Conservation (phyloP, 2,113 vertebrate species). For the Pelusios castaneus region DNA sequence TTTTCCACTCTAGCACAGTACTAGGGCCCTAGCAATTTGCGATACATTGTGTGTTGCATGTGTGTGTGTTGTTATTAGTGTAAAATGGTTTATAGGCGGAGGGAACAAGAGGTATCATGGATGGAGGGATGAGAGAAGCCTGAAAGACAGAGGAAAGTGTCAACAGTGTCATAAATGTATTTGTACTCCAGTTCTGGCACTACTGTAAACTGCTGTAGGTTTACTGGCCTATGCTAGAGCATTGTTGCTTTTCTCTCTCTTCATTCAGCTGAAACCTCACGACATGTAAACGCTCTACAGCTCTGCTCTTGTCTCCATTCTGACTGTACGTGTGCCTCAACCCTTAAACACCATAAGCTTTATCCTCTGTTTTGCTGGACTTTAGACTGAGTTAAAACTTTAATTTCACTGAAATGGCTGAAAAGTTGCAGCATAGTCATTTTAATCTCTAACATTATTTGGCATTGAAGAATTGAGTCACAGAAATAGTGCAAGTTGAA, state of each 20-base stretch:
- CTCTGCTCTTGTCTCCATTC: not conserved
- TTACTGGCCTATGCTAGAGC: not conserved
- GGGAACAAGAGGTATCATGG: not conserved
- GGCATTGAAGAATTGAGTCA: not conserved
- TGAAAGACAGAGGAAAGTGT: not conserved
- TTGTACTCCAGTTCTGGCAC: not conserved
- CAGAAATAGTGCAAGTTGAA: not conserved
- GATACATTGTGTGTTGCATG: not conserved
- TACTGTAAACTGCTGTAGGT: not conserved
- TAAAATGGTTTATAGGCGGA: not conserved
- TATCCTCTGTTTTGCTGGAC: not conserved
- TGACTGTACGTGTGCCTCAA: not conserved
- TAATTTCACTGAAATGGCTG: fast-evolving
- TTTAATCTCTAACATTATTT: not conserved
- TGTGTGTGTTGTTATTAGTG: not conserved
- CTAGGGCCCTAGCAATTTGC: not conserved
- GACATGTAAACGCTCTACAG: not conserved
- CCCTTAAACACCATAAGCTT: not conserved
- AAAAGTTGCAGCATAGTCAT: fast-evolving
- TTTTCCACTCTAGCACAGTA: not conserved
- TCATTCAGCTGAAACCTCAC: not conserved
- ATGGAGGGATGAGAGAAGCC: not conserved
- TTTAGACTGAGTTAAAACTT: not conserved
- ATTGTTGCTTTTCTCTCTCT: not conserved
- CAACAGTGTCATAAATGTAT: not conserved